Base-by-base conservation (phyloP, 2,888 invertebrate species). In the Tetragonisca angustula region DNA sequence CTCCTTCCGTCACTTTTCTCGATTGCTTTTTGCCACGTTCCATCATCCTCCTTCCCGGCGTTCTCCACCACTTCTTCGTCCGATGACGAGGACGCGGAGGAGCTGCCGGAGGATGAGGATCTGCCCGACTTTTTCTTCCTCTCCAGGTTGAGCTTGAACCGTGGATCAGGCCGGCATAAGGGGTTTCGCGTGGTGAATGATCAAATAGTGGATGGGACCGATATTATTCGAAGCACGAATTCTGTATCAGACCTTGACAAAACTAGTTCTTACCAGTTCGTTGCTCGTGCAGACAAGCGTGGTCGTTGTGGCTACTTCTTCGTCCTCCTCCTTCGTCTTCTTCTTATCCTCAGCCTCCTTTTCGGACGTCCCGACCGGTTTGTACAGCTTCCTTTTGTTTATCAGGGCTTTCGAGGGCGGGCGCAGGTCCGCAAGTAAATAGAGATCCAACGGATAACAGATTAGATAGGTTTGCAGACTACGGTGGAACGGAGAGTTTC, bases 221-320 rank as follows among this genome's bases (percentile, higher is more conserved):
- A 87, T 84, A 87, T 87, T 87, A 90, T 91, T 90, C 91, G 88
- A 90, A 89, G 89, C 90, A 91, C 91, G 89, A 91, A 90, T 90
- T 91, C 88, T 91, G 91, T 90, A 91, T 83, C 90, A 90, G 91
- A 90, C 91, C 90, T 91, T 91, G 90, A 91, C 89, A 85, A 90
- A 90, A 91, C 90, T 89, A 90, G 90, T 90, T 90, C 90, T 91
- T 91, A 92, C 92, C 91, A 90, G 87, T 83, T 90, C 86, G 80
- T 81, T 87, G 88, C 88, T 90, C 70, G 86, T 84, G 77, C 87
- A 82, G 76, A 81, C 79, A 82, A 76, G 65, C 79, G 71, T 70
- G 65, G 70, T 80, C 56, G 70, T 80, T 52, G 78, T 67, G 68
- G 70, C 90, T 76, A 77, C 85, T 86, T 89, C 90, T 87, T 90